Conservation (phyloP, 2,888 invertebrate species). For the Eustalomyia histrio region DNA sequence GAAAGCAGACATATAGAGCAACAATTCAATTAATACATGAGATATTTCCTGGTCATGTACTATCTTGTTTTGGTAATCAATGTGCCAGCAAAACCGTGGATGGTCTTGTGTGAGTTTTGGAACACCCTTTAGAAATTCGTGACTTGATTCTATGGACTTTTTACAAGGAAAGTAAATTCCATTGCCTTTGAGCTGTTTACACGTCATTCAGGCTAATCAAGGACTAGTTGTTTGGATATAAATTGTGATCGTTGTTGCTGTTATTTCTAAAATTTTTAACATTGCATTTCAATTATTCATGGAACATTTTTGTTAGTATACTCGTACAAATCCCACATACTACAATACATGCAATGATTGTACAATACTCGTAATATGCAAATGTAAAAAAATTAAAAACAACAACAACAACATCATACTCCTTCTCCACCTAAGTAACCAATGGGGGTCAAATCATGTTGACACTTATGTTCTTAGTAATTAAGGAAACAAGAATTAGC, state of each 20-base stretch:
- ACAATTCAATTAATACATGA: no score
- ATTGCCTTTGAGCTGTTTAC: neutral
- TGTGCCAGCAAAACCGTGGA: no score
- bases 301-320: neutral
- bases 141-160: no score
- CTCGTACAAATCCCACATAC: no score
- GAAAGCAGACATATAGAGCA: no score
- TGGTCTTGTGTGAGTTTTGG: no score
- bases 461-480: constrained; percentile 66
- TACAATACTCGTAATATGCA: constrained; percentile 21
- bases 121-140: no score
- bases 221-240: no score
- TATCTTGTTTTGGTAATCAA: no score
- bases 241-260: neutral
- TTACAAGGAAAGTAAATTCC: no score
- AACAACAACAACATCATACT: constrained; percentile 36
- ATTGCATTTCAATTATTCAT: constrained; percentile 24
- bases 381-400: constrained; percentile 41
- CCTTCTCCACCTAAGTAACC: constrained; percentile 32
- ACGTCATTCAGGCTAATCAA: neutral
- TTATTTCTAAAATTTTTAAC: no score
- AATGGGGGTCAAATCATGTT: constrained; percentile 67
- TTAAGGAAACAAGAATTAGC: constrained; percentile 64
- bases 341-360: neutral
- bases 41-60: no score